Percentiles rank a stretch among this genome's conserved stretches.
phyloP scores from a whole-genome alignment of 2,797 vertebrate species.

The Acanthornis magna region DNA sequence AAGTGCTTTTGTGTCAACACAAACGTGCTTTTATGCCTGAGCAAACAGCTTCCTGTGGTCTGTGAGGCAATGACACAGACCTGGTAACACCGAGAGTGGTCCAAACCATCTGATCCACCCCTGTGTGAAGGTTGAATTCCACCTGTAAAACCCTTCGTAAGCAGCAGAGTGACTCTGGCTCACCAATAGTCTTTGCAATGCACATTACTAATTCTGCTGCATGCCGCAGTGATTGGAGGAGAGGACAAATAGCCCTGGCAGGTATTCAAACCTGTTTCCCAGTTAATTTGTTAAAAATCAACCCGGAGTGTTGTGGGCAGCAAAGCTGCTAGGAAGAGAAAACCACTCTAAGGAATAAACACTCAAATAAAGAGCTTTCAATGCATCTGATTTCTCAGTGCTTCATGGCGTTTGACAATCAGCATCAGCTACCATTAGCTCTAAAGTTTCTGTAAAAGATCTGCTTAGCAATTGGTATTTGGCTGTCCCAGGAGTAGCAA shows the following conservation, averaged over 20 bases:
- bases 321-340: neutral
- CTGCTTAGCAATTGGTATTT: neutral
- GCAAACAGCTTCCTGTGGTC: neutral
- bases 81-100: neutral
- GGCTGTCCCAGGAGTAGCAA: neutral
- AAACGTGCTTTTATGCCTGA: constrained; percentile 14
- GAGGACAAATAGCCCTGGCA: neutral
- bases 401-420: neutral
- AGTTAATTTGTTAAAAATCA: constrained; percentile 46
- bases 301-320: neutral
- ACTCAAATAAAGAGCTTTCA: neutral
- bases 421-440: neutral
- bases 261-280: neutral
- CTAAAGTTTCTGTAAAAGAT: neutral
- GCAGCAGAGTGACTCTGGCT: neutral
- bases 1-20: neutral
- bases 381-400: neutral
- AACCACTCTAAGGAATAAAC: neutral
- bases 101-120: neutral
- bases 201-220: neutral
- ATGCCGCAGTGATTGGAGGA: neutral
- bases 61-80: neutral
- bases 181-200: neutral
- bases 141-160: neutral
- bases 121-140: constrained; percentile 36